phyloP scores from a whole-genome alignment of 1,140 invertebrate species.

The Eumaeus atala region DNA sequence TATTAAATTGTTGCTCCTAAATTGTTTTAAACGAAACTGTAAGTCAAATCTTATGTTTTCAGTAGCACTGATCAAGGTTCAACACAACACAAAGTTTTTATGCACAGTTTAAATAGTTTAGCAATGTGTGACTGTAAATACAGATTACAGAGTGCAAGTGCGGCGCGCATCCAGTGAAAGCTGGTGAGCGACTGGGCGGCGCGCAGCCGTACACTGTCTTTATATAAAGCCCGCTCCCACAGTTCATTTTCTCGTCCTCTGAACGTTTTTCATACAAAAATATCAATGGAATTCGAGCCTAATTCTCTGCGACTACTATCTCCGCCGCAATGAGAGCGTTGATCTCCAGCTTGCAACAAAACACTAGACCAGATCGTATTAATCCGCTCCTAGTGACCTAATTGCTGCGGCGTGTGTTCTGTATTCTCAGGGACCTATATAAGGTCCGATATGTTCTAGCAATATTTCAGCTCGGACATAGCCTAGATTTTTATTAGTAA shows the following conservation, averaged over 20 bases:
- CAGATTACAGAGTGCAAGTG: conserved; percentile 18
- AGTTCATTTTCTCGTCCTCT: conserved; percentile 48
- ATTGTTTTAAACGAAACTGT: neutral
- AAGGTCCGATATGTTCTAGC: conserved; percentile 1
- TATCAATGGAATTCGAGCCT: conserved; percentile 62
- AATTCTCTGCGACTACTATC: conserved; percentile 67
- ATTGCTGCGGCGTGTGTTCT: conserved; percentile 7
- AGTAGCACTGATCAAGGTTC: neutral
- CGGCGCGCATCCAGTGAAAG: conserved; percentile 28
- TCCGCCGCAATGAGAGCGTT: conserved; percentile 67
- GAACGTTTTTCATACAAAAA: conserved; percentile 58
- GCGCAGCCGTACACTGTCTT: conserved; percentile 40
- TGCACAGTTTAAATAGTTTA: neutral
- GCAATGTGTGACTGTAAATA: conserved; percentile 3
- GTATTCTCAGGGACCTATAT: neutral
- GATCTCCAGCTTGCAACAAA: conserved; percentile 50
- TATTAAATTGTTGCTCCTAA: neutral
- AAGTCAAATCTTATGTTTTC: neutral
- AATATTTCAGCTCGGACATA: neutral
- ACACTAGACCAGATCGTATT: conserved; percentile 57
- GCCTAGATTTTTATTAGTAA: too few relatives aligned
- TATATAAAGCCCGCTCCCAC: conserved; percentile 46
- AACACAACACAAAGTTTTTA: conserved; percentile 7
- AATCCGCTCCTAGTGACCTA: conserved; percentile 34
- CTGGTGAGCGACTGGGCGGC: conserved; percentile 51